Conservation (phyloP, 2,888 invertebrate species). For the Schrankia costaestrigalis region DNA sequence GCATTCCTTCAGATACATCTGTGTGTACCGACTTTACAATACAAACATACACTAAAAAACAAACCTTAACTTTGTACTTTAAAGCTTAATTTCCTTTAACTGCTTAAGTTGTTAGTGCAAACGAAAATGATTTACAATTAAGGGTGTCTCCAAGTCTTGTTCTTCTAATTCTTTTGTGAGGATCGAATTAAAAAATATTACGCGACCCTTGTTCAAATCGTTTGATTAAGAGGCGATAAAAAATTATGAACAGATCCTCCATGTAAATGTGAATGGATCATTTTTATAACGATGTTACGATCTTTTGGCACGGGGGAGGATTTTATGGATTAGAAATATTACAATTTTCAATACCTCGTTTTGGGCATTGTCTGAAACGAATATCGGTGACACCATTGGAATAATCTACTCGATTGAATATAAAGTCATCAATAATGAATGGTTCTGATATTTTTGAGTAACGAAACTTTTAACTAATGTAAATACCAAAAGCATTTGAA, state of each 20-base stretch:
- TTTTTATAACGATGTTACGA: too few relatives aligned
- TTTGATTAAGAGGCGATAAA: slow-evolving; percentile 28
- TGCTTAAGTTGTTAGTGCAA: not conserved
- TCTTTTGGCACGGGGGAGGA: too few relatives aligned
- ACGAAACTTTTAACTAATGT: too few relatives aligned
- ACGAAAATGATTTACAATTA: slow-evolving; percentile 42
- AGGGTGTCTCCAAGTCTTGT: slow-evolving; percentile 29
- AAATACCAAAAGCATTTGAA: too few relatives aligned
- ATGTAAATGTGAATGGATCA: slow-evolving; percentile 19
- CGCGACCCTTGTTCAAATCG: slow-evolving; percentile 10
- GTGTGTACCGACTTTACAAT: slow-evolving; percentile 11
- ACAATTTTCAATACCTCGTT: too few relatives aligned
- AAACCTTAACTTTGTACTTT: slow-evolving; percentile 14
- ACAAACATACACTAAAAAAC: not conserved
- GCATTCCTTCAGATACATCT: slow-evolving; percentile 26
- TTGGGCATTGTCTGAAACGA: too few relatives aligned
- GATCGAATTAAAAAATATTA: slow-evolving; percentile 36
- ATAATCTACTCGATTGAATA: too few relatives aligned
- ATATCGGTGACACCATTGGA: too few relatives aligned
- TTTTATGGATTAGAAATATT: too few relatives aligned
- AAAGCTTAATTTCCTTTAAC: too few relatives aligned
- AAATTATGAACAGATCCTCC: slow-evolving; percentile 17
- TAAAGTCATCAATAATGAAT: too few relatives aligned
- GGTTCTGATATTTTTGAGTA: too few relatives aligned
- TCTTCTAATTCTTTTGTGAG: slow-evolving; percentile 38